These are phyloP conservation scores for Tupaia tana DNA, from an alignment of 2,113 vertebrate species.

Conservation along the genomic window DNA sequence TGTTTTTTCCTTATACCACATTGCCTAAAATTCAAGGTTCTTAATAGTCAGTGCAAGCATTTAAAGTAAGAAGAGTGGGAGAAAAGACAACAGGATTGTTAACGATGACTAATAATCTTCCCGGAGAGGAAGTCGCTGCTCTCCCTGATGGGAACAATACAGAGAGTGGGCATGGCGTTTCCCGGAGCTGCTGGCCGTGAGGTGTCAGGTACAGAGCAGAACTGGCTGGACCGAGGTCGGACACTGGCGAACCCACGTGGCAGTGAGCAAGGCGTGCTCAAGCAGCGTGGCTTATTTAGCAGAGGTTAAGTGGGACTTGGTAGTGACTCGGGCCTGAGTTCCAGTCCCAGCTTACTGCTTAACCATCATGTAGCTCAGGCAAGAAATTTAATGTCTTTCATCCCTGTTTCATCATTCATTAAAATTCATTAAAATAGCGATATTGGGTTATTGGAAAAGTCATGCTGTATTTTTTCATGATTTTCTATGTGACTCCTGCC, in stretches of 20 bases:
- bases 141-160: neutral
- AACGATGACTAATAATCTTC: neutral
- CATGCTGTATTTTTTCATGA: no score
- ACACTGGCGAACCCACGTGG: neutral
- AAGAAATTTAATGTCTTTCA: neutral
- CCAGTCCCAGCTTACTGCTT: neutral
- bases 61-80: constrained; percentile 17
- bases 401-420: neutral
- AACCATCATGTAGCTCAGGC: neutral
- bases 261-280: neutral
- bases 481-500: neutral
- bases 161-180: neutral
- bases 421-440: neutral
- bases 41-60: neutral
- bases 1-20: neutral
- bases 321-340: neutral
- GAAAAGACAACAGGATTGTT: neutral
- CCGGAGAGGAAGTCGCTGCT: neutral
- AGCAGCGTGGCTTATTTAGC: neutral
- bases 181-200: neutral
- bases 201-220: neutral
- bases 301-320: neutral
- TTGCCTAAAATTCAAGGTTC: constrained; percentile 17
- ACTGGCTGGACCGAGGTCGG: neutral
- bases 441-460: no score